phyloP scores from a whole-genome alignment of 2,797 vertebrate species.

The Mycteria americana region DNA sequence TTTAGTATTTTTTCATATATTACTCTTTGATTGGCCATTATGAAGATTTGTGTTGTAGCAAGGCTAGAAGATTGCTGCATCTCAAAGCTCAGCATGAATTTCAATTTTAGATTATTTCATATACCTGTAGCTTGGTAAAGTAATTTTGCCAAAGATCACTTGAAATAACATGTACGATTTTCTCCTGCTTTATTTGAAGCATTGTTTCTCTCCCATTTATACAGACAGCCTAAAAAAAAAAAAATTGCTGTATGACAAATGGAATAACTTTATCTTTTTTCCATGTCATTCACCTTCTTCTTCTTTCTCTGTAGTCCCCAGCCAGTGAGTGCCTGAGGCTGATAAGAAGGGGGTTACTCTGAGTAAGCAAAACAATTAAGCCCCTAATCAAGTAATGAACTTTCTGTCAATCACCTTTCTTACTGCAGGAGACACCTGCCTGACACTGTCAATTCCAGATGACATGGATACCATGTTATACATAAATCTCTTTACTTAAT shows the following conservation, averaged over 20 bases:
- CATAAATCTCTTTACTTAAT: background rate
- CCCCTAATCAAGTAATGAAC: background rate
- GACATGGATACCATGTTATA: background rate
- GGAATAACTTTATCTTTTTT: background rate
- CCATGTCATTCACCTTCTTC: background rate
- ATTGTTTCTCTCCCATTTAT: background rate
- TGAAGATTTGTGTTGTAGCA: background rate
- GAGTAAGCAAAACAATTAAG: background rate
- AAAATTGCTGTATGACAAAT: background rate
- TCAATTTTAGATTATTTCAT: conserved; percentile 5
- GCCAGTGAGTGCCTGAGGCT: background rate
- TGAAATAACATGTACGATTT: background rate
- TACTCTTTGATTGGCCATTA: background rate
- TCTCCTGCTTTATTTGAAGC: background rate
- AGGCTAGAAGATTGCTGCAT: background rate
- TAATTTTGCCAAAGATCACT: background rate
- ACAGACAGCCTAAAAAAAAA: background rate
- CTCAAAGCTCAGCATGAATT: conserved; percentile 22
- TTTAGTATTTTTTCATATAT: background rate
- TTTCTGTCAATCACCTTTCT: background rate
- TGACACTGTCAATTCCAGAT: background rate
- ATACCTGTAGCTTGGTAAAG: background rate
- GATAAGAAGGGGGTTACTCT: background rate
- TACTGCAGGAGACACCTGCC: background rate
- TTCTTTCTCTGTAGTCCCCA: background rate